Base-by-base conservation (phyloP, 2,888 invertebrate species). In the Agriotes lineatus region DNA sequence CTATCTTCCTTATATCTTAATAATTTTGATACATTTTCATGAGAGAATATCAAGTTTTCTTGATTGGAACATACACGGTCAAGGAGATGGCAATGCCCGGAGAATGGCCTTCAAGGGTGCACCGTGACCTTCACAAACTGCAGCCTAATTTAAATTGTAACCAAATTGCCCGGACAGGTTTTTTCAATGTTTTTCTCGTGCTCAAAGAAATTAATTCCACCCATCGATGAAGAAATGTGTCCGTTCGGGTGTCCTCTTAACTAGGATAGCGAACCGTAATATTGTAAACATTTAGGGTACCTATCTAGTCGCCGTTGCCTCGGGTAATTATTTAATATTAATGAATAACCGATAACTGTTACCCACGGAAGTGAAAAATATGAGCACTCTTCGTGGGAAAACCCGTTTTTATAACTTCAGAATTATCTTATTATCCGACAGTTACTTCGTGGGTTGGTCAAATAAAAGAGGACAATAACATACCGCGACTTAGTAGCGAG, bases 71-170 rank as follows among this genome's bases (percentile, higher is more conserved):
- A 18, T 37, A 10, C 19, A 39, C 16, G 25, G 35, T 18, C 19
- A 54, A 63, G 33, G n/a, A 65, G 57, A 65, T 33, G 58, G 52
- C 66, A 61, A 61, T 59, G 58, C 48, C 54, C 59, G 58, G 54
- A 60, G 63, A 56, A 62, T 58, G 67, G 63, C 63, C 70, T 70
- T 67, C 52, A 54, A 52, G 59, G 56, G 59, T 59, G 59, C 30
- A 59, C 42, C 59, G 58, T 63, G 52, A 67, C 70, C 70, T 70
- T 70, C 62, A 67, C 58, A 56, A 18, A 25, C 10, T 44, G 25
- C 25, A 18, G 33, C 10, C n/a, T 52, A 52, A 52, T 52, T 52
- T 33, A 18, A 52, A 52, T 52, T 6, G 18, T 52, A 52, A 52
- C 25, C 25, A 30, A 14, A 50, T 50, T 50, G 14, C 5, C 5